Percentiles rank a stretch among this genome's conserved stretches.
Evolutionary conservation across 2,113 vertebrate species (phyloP).

Genomic region (Crypturellus undulatus): DNA sequence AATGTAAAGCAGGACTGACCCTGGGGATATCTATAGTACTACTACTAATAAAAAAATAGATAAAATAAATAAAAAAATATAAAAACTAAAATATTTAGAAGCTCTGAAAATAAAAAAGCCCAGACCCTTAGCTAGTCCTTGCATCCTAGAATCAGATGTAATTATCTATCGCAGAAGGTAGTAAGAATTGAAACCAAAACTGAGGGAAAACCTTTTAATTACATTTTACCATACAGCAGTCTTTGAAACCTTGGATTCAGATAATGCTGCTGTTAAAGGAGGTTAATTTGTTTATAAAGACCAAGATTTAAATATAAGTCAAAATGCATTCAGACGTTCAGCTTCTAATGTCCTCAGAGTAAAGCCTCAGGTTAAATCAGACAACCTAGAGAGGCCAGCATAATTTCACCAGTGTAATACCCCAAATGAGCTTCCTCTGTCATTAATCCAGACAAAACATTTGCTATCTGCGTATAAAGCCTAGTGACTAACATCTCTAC

Average conservation of each 20-base stretch:
- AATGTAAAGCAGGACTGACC: neutral
- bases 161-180: neutral
- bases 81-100: neutral
- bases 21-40: neutral
- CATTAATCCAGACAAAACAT: constrained; percentile 14
- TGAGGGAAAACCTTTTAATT: neutral
- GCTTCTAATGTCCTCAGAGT: neutral
- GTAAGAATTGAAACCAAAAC: neutral
- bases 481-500: neutral
- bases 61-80: neutral
- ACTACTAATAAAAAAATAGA: neutral
- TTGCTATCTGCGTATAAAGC: neutral
- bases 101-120: neutral
- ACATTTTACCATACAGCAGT: neutral
- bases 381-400: neutral
- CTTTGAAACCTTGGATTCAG: neutral
- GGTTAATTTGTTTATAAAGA: neutral
- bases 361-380: neutral
- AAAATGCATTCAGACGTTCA: neutral
- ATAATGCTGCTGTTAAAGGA: neutral
- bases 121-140: neutral
- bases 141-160: neutral
- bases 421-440: neutral
- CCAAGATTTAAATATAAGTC: neutral
- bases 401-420: neutral